A percentile compares a stretch with the other conserved stretches of the same genome.
Evolutionary conservation across 2,113 vertebrate species (phyloP).

Genomic region (Erythrocebus patas): DNA sequence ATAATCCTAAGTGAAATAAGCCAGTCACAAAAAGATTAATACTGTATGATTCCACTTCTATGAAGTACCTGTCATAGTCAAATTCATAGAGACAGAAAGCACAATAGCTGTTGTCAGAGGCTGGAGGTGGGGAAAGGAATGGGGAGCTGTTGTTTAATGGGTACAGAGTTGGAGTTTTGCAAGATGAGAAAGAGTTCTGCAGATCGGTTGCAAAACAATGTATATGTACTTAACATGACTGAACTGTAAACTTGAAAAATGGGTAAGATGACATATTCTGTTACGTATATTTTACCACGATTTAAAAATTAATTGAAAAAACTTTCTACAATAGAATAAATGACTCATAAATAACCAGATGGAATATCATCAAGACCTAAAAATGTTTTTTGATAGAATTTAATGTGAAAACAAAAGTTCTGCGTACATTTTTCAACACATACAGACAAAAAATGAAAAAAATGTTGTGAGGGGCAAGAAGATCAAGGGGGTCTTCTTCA

Average conservation of each 20-base stretch:
- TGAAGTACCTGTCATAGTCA: background rate
- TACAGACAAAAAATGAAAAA: background rate
- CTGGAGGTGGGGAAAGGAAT: background rate
- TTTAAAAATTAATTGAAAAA: background rate
- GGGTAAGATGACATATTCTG: background rate
- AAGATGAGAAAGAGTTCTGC: background rate
- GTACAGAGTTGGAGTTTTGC: background rate
- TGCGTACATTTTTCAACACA: background rate
- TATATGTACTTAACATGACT: background rate
- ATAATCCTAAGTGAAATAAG: background rate
- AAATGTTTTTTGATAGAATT: background rate
- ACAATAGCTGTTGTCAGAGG: background rate
- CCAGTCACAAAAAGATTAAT: background rate
- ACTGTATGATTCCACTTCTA: background rate
- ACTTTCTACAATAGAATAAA: background rate
- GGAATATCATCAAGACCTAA: background rate
- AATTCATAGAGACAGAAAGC: background rate
- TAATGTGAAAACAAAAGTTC: background rate
- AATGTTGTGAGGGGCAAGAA: background rate
- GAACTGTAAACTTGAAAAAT: background rate
- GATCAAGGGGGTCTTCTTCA: background rate
- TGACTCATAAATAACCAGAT: background rate
- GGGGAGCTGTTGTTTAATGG: background rate
- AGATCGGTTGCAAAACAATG: background rate
- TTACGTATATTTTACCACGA: background rate